A percentile compares a stretch with the other conserved stretches of the same genome.
Evolutionary conservation across 1,140 invertebrate species (phyloP).

Genomic region (Camponotus floridanus): DNA sequence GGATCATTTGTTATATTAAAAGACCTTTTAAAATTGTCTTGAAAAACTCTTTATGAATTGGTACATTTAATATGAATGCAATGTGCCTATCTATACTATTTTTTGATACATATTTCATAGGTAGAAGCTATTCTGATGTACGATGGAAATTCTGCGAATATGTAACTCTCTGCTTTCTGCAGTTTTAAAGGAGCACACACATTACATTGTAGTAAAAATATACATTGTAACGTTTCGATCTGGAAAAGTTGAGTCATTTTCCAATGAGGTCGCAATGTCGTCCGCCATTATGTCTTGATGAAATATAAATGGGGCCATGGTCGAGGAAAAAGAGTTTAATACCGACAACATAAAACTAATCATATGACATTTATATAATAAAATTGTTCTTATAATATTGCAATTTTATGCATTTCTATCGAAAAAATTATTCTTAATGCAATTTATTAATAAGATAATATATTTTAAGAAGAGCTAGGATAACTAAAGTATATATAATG

Average conservation of each 20-base stretch:
- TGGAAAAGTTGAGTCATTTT: constrained; percentile 1
- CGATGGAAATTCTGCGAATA: background rate
- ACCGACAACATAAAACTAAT: background rate
- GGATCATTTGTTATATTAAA: no score
- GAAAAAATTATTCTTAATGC: background rate
- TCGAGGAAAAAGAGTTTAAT: background rate
- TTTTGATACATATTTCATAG: background rate
- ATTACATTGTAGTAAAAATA: constrained; percentile 3
- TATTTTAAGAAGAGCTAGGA: background rate
- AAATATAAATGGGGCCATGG: constrained; percentile 10
- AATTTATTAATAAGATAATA: background rate
- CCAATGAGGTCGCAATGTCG: background rate
- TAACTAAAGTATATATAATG: background rate
- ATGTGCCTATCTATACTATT: no score
- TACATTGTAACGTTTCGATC: background rate
- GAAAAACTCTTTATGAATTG: no score
- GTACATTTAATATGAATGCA: background rate
- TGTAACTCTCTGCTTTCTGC: background rate
- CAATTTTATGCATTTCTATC: background rate
- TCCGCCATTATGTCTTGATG: background rate
- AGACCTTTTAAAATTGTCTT: no score
- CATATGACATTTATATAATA: background rate
- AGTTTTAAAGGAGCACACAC: background rate
- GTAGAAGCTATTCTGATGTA: background rate
- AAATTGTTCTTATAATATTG: background rate